These are phyloP conservation scores for Dascillus cervinus DNA, from an alignment of 2,888 invertebrate genomes.

Conservation along the genomic window DNA sequence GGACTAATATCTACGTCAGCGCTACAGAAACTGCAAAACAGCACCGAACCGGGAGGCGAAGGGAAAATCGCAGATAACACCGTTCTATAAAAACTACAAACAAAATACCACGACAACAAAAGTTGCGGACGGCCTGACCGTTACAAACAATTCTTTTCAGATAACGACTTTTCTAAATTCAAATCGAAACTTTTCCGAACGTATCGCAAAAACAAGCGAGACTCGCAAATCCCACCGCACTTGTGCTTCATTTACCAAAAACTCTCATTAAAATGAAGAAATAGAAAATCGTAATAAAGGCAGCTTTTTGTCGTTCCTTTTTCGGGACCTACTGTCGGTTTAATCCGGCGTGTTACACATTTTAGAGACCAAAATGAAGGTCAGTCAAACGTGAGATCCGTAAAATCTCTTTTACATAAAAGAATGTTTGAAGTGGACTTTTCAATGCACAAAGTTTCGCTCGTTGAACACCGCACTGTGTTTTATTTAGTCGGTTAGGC, in stretches of 20 bases:
- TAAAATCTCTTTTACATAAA: slow-evolving; percentile 24
- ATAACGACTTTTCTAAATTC: no score
- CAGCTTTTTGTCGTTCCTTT: no score
- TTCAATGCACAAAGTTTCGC: slow-evolving; percentile 20
- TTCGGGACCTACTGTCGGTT: no score
- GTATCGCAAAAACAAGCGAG: no score
- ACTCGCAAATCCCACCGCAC: no score
- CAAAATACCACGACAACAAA: no score
- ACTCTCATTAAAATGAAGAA: no score
- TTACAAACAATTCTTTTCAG: no score
- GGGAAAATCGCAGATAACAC: slow-evolving; percentile 8
- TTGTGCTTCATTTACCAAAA: no score
- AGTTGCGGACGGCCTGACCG: no score
- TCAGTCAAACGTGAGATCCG: slow-evolving; percentile 20
- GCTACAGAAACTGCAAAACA: slow-evolving; percentile 4
- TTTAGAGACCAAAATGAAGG: slow-evolving; percentile 24
- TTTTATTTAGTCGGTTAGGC: slow-evolving; percentile 19
- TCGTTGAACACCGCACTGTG: slow-evolving; percentile 12
- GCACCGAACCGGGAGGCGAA: slow-evolving; percentile 5
- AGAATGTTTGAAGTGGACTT: slow-evolving; percentile 24
- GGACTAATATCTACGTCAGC: slow-evolving; percentile 6
- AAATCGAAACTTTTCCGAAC: no score
- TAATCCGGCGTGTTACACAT: slow-evolving; percentile 24
- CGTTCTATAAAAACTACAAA: slow-evolving; percentile 7
- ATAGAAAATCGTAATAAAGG: no score